A percentile compares a stretch with the other conserved stretches of the same genome.
phyloP scores from a whole-genome alignment of 2,888 invertebrate genomes.

The Drosophila buzzatii region DNA sequence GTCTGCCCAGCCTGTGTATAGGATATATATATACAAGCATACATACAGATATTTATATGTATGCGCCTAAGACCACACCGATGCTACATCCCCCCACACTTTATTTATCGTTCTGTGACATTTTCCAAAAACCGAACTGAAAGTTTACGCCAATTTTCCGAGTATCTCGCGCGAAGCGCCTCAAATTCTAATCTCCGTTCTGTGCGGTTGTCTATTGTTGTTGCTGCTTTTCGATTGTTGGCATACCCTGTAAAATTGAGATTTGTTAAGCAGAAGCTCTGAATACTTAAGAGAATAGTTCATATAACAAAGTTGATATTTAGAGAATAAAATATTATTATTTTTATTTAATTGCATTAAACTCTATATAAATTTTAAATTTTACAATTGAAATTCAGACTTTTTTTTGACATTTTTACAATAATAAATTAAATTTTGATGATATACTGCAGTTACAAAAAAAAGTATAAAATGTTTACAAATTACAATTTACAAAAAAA shows the following conservation, averaged over 20 bases:
- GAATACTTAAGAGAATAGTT: background rate
- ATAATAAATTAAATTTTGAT: no score
- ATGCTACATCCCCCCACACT: slow-evolving; percentile 16
- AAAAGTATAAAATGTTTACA: no score
- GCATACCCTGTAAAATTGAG: slow-evolving; percentile 17
- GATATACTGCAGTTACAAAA: no score
- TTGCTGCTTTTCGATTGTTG: slow-evolving; percentile 21
- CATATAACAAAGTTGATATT: no score
- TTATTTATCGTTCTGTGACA: slow-evolving; percentile 79
- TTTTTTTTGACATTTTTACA: no score
- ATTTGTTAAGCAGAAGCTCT: background rate
- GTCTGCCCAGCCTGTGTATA: slow-evolving; percentile 9
- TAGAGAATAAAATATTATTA: no score
- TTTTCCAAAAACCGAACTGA: slow-evolving; percentile 57
- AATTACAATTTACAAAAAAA: no score
- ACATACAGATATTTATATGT: background rate
- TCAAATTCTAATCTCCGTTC: slow-evolving; percentile 75
- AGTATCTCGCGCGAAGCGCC: slow-evolving; percentile 54
- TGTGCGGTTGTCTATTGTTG: slow-evolving; percentile 55
- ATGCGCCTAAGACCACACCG: background rate
- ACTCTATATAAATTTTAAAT: no score
- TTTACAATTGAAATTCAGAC: no score
- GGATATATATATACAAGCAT: background rate
- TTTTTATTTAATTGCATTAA: no score
- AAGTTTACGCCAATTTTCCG: slow-evolving; percentile 74